Evolutionary conservation across 2,888 invertebrate species (phyloP), one percentile per base, ranked within the genome.

Genomic region (Ichneumoninae sp.): DNA sequence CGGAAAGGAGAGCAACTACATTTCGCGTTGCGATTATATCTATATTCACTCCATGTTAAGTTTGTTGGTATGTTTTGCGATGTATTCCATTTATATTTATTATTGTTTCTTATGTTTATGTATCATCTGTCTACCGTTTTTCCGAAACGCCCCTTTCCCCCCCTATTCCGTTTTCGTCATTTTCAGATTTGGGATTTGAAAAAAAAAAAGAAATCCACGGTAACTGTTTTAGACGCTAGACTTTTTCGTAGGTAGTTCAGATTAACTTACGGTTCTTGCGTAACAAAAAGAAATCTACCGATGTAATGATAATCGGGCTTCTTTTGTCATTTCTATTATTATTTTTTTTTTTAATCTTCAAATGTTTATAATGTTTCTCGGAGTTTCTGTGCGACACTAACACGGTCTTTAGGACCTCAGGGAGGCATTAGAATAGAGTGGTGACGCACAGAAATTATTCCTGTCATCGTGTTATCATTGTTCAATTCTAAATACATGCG

Each of bases 61-160:
- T 93, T 92, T 74, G 89, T 92, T 90, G 87, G 83, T 88, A 90
- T 91, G 88, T 89, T 90, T 93, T 92, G 90, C 89, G 77, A 89
- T 87, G 89, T 91, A 90, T 88, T 87, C 75, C 86, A 86, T 89
- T 83, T 86, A 83, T 84, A 62, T 88, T 83, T 78, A 52, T 81
- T 72, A 76, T 69, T 30, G 84, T 78, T 86, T 72, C 81, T 79
- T 84, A 72, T 77, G 83, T 62, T 86, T 66, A 82, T 85, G 75
- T 71, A 68, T 86, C 74, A 70, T 70, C 54, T 57, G 26, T 62
- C 62, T 71, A 71, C 62, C 83, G 78, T 26, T 52, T 60, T 36
- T 52, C 77, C 60, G 10, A 36, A 52, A 70, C 62, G 22, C 65
- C 33, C 22, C 69, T 19, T n/a, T 30, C 22, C 62, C 33, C 33